Base-by-base conservation (phyloP, 2,113 vertebrate species). In the Clarias magur region DNA sequence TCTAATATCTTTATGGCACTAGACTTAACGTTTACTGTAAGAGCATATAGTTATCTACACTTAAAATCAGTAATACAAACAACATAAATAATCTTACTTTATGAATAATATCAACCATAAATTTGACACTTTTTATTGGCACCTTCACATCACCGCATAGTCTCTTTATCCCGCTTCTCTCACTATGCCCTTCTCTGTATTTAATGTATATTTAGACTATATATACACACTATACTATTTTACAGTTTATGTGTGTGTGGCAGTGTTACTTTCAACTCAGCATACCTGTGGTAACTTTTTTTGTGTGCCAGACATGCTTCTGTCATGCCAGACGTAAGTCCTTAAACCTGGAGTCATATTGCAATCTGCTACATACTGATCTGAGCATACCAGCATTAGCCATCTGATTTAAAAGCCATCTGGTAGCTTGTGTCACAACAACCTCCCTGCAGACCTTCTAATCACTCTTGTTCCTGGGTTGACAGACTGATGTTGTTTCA, bases 341-440 rank as follows among this genome's bases (percentile, higher is more conserved):
- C 75, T 30, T 19, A 27, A 79, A 27, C 27, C 8, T n/a, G 25
- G 53, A 57, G 54, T 80, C 53, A 80, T 80, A 80, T 30, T 80
- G 54, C 54, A 30, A 59, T 80, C 53, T 38, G 72, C 54, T 56
- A 82, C 34, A 54, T 78, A 34, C 83, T 75, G 67, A 60, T 82
- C 87, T 57, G 42, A 88, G 15, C n/a, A 19, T n/a, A 48, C 21
- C 12, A 12, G 59, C 68, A 34, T 38, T 27, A 17, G 27, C 11
- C 62, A 63, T 83, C 70, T 65, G 30, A 23, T 34, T 25, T 83
- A 38, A 76, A 56, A 85, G n/a, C 70, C 57, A 62, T 34, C 38
- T 59, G 59, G 30, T 62, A 38, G 34, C 19, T 48, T 27, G 72
- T 38, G 68, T 42, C 70, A 73, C 70, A 21, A 42, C 72, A 53